These are phyloP conservation scores for Dicaeum eximium DNA, from an alignment of 2,113 vertebrate species.

Conservation along the genomic window DNA sequence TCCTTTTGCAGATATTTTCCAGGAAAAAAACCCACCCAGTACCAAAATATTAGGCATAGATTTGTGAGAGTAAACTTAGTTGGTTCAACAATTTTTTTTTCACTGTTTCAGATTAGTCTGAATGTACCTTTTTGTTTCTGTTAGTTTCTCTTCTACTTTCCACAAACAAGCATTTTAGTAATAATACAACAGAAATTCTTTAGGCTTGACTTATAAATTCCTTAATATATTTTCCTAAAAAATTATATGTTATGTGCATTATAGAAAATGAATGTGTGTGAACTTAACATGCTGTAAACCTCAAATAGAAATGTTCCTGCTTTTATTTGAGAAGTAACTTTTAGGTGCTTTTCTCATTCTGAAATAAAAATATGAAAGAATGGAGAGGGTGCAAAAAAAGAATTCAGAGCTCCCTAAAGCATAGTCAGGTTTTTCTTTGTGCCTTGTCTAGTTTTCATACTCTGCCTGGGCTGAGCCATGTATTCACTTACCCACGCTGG, in stretches of 20 bases:
- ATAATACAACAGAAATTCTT: neutral
- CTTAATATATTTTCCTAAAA: neutral
- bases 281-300: neutral
- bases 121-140: neutral
- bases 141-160: neutral
- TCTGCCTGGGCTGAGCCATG: neutral
- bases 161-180: neutral
- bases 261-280: neutral
- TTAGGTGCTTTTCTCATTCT: neutral
- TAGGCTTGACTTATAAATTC: neutral
- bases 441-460: neutral
- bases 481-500: neutral
- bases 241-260: neutral
- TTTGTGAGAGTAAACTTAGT: neutral
- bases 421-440: neutral
- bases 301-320: neutral
- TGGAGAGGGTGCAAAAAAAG: accelerated
- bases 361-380: neutral
- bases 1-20: neutral
- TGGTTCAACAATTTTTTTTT: neutral
- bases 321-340: neutral
- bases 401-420: neutral
- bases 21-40: accelerated
- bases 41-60: neutral
- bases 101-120: neutral